A percentile compares a stretch with the other conserved stretches of the same genome.
These are phyloP conservation scores for Brienomyrus longianalis DNA, from an alignment of 2,113 vertebrate species.

Conservation along the genomic window DNA sequence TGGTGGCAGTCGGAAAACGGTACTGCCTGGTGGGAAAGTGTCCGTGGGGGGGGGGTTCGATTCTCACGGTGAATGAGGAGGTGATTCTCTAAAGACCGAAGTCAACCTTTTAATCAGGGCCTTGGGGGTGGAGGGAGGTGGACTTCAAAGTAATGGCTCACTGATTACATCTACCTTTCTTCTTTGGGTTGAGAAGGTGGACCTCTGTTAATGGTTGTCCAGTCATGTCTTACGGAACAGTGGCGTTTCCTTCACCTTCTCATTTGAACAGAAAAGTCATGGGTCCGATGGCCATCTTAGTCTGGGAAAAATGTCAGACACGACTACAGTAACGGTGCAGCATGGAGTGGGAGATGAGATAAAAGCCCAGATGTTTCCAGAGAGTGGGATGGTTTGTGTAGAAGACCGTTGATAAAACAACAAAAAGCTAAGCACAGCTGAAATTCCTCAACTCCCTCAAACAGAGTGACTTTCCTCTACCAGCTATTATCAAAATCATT, in stretches of 20 bases:
- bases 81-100: conserved; percentile 19
- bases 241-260: neutral
- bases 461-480: neutral
- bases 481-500: neutral
- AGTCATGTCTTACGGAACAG: neutral
- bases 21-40: conserved; percentile 44
- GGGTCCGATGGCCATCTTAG: neutral
- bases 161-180: conserved; percentile 28
- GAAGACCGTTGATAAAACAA: neutral
- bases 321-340: neutral
- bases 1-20: conserved; percentile 99
- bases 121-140: conserved; percentile 10
- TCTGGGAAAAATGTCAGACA: neutral
- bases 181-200: neutral
- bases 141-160: conserved; percentile 40
- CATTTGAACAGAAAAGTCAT: neutral
- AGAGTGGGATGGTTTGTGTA: neutral
- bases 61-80: conserved; percentile 33
- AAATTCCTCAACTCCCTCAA: neutral
- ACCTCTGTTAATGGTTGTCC: conserved; percentile 1
- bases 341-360: neutral
- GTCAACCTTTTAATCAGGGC: conserved; percentile 31
- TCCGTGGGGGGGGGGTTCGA: neutral
- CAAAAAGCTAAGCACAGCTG: neutral
- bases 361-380: neutral